Conservation (phyloP, 2,888 invertebrate genomes). For the Syrphus vitripennis region DNA sequence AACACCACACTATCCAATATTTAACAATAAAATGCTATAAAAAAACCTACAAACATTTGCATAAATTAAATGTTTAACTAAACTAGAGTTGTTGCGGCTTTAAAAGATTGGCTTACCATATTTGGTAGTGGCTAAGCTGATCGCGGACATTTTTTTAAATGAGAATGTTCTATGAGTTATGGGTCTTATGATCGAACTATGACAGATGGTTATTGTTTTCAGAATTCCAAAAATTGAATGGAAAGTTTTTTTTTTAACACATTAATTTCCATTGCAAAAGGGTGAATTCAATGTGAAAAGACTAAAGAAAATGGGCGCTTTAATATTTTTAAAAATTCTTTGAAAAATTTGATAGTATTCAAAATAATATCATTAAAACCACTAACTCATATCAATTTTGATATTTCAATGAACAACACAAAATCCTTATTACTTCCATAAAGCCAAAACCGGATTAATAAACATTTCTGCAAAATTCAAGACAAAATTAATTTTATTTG, state of each 20-base stretch:
- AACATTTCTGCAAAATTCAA: neutral
- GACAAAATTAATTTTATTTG: neutral
- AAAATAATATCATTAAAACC: no score
- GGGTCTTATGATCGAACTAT: neutral
- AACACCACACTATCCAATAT: conserved; percentile 2
- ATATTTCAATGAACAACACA: no score
- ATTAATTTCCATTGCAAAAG: no score
- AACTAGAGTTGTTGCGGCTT: neutral
- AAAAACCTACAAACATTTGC: neutral
- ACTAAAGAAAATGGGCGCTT: no score
- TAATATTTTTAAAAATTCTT: no score
- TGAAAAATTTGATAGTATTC: no score
- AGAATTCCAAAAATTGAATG: neutral
- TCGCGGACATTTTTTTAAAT: neutral
- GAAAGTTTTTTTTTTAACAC: neutral
- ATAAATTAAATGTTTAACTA: conserved; percentile 1
- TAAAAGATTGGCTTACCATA: neutral
- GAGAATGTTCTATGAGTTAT: neutral
- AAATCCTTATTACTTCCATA: no score
- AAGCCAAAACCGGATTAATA: no score
- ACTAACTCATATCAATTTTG: no score
- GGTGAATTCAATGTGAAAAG: no score
- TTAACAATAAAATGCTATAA: neutral
- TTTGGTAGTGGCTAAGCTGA: neutral
- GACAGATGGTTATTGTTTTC: neutral